Conservation (phyloP, 1,140 invertebrate species). For the Nasonia longicornis region DNA sequence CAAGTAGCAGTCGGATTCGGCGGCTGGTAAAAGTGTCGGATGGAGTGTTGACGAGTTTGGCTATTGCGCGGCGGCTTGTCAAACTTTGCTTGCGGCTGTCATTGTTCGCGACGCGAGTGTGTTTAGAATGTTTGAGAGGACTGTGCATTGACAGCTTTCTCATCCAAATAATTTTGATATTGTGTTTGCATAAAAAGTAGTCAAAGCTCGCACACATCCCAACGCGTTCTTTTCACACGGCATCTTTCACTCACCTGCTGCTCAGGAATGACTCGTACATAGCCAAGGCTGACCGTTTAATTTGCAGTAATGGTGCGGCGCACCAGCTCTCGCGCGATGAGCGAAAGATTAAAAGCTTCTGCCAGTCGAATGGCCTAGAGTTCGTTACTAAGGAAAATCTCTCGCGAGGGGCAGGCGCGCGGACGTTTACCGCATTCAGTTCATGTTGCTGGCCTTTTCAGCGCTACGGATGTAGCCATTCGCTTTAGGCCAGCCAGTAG, state of each 20-base stretch:
- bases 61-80: too few species aligned
- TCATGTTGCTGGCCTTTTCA: background rate
- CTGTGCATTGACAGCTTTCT: background rate
- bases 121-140: background rate
- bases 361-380: background rate
- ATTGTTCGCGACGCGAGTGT: background rate
- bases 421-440: background rate
- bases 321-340: constrained; percentile 11
- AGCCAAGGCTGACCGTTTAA: background rate
- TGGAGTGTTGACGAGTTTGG: background rate
- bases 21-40: background rate
- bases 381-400: background rate
- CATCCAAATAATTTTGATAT: background rate
- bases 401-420: background rate
- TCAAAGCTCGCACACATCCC: too few species aligned
- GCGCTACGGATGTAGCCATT: background rate
- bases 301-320: constrained; percentile 10
- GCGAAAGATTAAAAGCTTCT: constrained; percentile 7
- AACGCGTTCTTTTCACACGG: background rate
- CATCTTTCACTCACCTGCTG: background rate
- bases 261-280: background rate
- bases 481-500: background rate
- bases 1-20: background rate
- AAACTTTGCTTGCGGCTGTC: background rate
- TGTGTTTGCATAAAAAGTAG: background rate